Evolutionary conservation across 1,140 invertebrate species (phyloP).

Genomic region (Thaumatotibia leucotreta): DNA sequence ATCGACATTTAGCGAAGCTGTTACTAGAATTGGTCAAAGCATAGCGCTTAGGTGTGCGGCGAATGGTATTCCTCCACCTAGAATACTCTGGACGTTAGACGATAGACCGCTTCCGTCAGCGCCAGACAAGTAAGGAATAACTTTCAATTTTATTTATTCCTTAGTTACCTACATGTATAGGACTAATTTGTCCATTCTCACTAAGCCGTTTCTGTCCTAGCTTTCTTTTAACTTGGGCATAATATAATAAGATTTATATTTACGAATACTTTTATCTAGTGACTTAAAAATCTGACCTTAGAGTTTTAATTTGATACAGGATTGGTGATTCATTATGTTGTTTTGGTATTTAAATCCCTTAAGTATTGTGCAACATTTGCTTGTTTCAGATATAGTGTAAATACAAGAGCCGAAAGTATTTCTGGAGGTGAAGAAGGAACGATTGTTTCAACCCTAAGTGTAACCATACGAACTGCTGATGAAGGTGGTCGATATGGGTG

Average conservation of each 20-base stretch:
- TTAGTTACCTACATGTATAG: too few relatives aligned
- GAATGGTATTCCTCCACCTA: slow-evolving; percentile 55
- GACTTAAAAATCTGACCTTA: too few relatives aligned
- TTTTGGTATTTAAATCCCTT: background rate
- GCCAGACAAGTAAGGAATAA: slow-evolving; percentile 59
- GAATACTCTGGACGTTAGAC: slow-evolving; percentile 64
- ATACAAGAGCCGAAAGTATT: slow-evolving; percentile 61
- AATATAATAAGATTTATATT: too few relatives aligned
- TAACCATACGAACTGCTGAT: slow-evolving; percentile 61
- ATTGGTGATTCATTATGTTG: too few relatives aligned
- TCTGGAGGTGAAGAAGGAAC: slow-evolving; percentile 58
- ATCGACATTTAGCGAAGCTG: slow-evolving; percentile 65
- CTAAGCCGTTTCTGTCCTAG: too few relatives aligned
- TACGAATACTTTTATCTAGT: too few relatives aligned
- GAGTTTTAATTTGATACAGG: too few relatives aligned
- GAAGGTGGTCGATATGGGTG: slow-evolving; percentile 67
- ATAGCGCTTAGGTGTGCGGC: slow-evolving; percentile 61
- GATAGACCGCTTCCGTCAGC: slow-evolving; percentile 59
- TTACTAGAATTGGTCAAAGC: slow-evolving; percentile 60
- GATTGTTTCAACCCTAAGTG: slow-evolving; percentile 64
- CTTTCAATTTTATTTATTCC: too few relatives aligned
- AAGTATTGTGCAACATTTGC: background rate
- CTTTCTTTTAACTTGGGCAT: too few relatives aligned
- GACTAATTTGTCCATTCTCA: too few relatives aligned
- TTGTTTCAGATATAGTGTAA: slow-evolving; percentile 57